These are phyloP conservation scores for Selene dorsalis DNA, from an alignment of 2,797 vertebrate genomes.

Conservation along the genomic window DNA sequence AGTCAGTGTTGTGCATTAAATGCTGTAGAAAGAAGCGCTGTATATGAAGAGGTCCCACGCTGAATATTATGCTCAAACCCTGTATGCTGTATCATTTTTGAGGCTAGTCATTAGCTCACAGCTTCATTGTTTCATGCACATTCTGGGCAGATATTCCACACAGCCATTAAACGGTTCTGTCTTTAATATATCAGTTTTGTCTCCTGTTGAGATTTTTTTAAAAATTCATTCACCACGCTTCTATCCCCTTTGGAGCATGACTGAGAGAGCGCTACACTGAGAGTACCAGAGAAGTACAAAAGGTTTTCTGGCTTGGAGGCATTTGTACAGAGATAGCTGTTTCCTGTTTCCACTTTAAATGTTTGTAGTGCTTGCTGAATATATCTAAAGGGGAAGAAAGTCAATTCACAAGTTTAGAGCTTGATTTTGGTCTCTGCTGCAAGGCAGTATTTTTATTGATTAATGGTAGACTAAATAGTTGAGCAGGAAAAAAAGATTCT, in stretches of 20 bases:
- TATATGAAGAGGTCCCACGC: constrained; percentile 26
- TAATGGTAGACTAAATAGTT: constrained; percentile 9
- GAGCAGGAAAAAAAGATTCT: constrained; percentile 2
- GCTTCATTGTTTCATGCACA: constrained; percentile 55
- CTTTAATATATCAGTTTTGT: constrained; percentile 65
- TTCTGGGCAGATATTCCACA: constrained; percentile 43
- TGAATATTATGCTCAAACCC: constrained; percentile 21
- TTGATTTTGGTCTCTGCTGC: constrained; percentile 21
- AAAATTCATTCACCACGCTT: constrained; percentile 64
- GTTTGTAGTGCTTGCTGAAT: constrained; percentile 43
- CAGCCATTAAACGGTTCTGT: constrained; percentile 38
- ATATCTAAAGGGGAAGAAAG: constrained; percentile 16
- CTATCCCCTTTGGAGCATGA: constrained; percentile 57
- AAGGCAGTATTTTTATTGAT: constrained; percentile 45
- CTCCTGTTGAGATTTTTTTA: constrained; percentile 52
- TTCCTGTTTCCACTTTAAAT: constrained; percentile 52
- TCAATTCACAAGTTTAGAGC: constrained; percentile 24
- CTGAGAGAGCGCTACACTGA: constrained; percentile 44
- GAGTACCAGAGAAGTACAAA: constrained; percentile 47
- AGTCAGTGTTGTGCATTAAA: constrained; percentile 20
- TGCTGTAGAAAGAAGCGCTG: constrained; percentile 12
- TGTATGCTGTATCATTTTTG: constrained; percentile 20
- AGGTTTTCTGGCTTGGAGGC: constrained; percentile 65
- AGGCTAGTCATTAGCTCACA: constrained; percentile 31
- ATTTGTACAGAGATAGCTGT: constrained; percentile 54